Evolutionary conservation across 2,113 vertebrate genomes (phyloP).

Genomic region (Corythaeola cristata): DNA sequence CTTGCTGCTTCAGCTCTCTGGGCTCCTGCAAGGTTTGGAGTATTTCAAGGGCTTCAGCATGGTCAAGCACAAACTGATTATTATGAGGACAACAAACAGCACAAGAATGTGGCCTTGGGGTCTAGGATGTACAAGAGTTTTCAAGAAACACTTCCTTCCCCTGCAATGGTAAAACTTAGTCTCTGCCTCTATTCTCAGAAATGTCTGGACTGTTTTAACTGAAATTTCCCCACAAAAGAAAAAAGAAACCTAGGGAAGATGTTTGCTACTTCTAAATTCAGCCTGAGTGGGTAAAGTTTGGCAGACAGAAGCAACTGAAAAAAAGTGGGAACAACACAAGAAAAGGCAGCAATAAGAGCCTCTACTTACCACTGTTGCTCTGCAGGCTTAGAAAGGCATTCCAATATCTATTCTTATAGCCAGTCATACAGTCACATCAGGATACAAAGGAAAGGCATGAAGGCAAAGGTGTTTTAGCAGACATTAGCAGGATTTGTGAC

Average conservation of each 20-base stretch:
- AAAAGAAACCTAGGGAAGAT: background rate
- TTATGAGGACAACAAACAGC: background rate
- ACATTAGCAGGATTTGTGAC: background rate
- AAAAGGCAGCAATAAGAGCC: background rate
- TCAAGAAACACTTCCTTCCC: background rate
- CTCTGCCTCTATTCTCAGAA: background rate
- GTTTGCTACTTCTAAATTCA: constrained; percentile 12
- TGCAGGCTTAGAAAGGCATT: background rate
- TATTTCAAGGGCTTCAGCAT: background rate
- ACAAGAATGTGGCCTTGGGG: background rate
- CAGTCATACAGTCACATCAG: background rate
- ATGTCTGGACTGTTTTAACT: background rate
- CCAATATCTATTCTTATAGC: background rate
- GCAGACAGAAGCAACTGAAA: background rate
- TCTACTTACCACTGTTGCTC: background rate
- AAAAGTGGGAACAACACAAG: background rate
- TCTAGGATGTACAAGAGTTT: background rate
- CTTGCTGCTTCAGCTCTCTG: background rate
- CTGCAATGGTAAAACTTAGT: background rate
- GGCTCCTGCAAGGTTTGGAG: background rate
- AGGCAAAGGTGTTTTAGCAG: background rate
- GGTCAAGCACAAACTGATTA: background rate
- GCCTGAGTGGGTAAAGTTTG: background rate
- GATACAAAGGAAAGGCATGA: background rate
- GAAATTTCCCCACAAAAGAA: background rate